Conservation (phyloP, 2,797 vertebrate genomes). For the Clarias fuscus region DNA sequence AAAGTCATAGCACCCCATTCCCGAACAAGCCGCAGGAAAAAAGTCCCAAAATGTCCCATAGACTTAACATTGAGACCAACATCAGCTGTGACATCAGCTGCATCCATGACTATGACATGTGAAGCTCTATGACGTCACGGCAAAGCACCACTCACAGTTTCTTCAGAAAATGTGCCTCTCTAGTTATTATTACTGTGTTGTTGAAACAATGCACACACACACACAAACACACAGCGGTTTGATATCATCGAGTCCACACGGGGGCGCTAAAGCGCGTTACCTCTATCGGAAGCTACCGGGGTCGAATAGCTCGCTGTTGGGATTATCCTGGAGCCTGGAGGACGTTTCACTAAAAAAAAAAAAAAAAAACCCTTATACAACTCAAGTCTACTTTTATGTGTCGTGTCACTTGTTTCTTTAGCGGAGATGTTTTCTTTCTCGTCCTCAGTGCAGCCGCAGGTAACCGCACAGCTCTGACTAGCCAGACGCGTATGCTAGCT, state of each 20-base stretch:
- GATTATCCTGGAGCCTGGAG: constrained; percentile 26
- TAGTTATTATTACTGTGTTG: neutral
- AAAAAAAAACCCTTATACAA: neutral
- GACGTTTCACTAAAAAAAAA: constrained; percentile 38
- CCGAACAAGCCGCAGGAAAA: too few relatives aligned
- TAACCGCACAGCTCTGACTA: constrained; percentile 57
- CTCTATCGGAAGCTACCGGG: neutral
- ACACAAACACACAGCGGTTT: neutral
- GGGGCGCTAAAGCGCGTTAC: neutral
- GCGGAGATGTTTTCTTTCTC: constrained; percentile 87
- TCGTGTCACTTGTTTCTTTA: neutral
- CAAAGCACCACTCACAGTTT: too few relatives aligned
- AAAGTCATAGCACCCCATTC: too few relatives aligned
- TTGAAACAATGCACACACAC: neutral
- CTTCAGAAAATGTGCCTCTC: too few relatives aligned
- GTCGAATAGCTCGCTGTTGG: neutral
- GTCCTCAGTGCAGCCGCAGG: constrained; percentile 90
- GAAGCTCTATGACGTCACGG: too few relatives aligned
- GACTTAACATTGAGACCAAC: too few relatives aligned
- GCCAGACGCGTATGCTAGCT: constrained; percentile 27
- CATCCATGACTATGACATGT: too few relatives aligned
- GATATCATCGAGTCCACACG: neutral
- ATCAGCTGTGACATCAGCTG: too few relatives aligned
- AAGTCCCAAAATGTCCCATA: too few relatives aligned
- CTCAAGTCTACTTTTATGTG: neutral